Evolutionary conservation across 2,113 vertebrate genomes (phyloP).

Genomic region (Penelope pileata): DNA sequence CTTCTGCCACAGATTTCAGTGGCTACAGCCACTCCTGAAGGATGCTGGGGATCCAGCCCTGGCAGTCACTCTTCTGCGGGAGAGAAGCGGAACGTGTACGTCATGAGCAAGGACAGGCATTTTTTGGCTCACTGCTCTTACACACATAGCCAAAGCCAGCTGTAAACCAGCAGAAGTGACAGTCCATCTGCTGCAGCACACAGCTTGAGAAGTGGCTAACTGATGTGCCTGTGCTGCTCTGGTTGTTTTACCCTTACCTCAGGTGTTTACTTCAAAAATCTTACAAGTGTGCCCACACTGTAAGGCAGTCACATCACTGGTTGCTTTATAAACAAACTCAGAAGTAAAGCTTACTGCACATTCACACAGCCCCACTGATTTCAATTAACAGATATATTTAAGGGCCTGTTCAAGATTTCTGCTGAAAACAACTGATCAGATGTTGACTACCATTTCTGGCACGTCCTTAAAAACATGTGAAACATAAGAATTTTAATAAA

Average conservation of each 20-base stretch:
- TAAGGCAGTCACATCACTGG: neutral
- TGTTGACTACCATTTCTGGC: neutral
- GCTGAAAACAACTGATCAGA: neutral
- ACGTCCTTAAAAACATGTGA: neutral
- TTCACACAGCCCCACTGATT: neutral
- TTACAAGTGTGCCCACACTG: neutral
- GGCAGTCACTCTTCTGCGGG: neutral
- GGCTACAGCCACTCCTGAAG: neutral
- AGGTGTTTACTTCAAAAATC: neutral
- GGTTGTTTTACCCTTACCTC: neutral
- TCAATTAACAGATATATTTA: neutral
- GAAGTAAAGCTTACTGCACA: neutral
- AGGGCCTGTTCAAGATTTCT: neutral
- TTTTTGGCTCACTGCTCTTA: neutral
- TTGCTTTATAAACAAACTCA: neutral
- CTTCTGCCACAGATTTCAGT: neutral
- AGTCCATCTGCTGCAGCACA: neutral
- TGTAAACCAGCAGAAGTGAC: neutral
- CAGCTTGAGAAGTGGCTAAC: neutral
- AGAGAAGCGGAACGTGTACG: neutral
- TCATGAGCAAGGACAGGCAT: neutral
- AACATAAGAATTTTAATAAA: neutral
- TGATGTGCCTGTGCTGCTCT: neutral
- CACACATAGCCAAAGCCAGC: neutral
- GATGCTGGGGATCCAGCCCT: neutral